phyloP scores from a whole-genome alignment of 2,888 invertebrate species.

The Plebejus anna region DNA sequence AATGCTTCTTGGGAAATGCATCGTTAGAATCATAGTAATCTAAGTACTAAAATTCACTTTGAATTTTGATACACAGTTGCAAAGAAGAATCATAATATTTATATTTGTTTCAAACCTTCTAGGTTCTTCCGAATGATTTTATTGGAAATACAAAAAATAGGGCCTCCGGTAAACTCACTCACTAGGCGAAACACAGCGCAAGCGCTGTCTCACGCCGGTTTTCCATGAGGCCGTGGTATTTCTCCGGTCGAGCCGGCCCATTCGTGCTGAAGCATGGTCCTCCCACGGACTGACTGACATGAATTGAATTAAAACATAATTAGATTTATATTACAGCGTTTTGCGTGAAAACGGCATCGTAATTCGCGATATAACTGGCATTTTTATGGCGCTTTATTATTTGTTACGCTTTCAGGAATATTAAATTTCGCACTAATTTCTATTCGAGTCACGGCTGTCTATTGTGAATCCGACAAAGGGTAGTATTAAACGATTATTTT shows the following conservation, averaged over 20 bases:
- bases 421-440: constrained; percentile 19
- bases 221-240: no score
- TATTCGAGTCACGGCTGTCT: constrained; percentile 15
- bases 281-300: no score
- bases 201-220: no score
- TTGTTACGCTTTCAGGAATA: constrained; percentile 21
- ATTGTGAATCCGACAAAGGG: constrained; percentile 24
- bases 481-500: constrained; percentile 4
- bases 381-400: constrained; percentile 19
- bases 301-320: neutral
- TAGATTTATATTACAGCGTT: constrained; percentile 2
- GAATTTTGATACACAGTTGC: neutral
- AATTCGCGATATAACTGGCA: constrained; percentile 14
- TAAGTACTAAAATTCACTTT: neutral
- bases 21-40: no score
- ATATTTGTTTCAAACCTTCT: no score
- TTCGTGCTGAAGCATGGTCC: no score
- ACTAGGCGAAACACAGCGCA: no score
- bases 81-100: neutral
- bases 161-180: no score
- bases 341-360: constrained; percentile 26
- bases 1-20: no score
- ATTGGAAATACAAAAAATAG: no score
- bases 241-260: no score
- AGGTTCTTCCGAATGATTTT: no score